Conservation (phyloP, 2,888 invertebrate genomes). For the Plutella xylostella region DNA sequence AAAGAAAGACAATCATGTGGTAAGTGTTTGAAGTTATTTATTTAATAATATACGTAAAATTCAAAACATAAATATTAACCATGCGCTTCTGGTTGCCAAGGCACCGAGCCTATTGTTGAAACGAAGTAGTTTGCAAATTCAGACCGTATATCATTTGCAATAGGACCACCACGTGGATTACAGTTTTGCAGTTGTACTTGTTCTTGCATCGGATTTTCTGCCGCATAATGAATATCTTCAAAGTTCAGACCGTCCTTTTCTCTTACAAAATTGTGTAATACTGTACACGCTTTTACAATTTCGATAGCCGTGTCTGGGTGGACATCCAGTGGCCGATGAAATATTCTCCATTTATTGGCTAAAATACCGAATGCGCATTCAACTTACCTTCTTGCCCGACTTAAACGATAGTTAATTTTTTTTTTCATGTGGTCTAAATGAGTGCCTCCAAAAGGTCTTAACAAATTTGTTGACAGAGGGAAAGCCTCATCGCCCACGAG, state of each 20-base stretch:
- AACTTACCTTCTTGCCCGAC: conserved; percentile 5
- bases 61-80: too few relatives aligned
- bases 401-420: conserved; percentile 6
- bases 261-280: neutral
- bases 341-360: conserved; percentile 20
- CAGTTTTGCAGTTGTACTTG: conserved; percentile 1
- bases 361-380: conserved; percentile 13
- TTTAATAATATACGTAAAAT: too few relatives aligned
- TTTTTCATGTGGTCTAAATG: conserved; percentile 15
- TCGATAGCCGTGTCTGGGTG: conserved; percentile 16
- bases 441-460: conserved; percentile 24
- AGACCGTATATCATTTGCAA: neutral
- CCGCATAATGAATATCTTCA: neutral
- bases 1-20: conserved; percentile 1
- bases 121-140: neutral
- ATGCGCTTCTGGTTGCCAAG: neutral
- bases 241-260: conserved; percentile 1
- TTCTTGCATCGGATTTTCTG: neutral
- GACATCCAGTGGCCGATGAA: conserved; percentile 17
- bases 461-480: conserved; percentile 18
- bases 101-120: neutral
- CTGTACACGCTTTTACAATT: conserved; percentile 14
- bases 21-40: neutral
- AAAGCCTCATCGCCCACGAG: conserved; percentile 26
- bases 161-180: conserved; percentile 1